Percentiles rank a stretch among this genome's conserved stretches.
Evolutionary conservation across 2,888 invertebrate genomes (phyloP).

Genomic region (Drosophila pseudotakahashii): DNA sequence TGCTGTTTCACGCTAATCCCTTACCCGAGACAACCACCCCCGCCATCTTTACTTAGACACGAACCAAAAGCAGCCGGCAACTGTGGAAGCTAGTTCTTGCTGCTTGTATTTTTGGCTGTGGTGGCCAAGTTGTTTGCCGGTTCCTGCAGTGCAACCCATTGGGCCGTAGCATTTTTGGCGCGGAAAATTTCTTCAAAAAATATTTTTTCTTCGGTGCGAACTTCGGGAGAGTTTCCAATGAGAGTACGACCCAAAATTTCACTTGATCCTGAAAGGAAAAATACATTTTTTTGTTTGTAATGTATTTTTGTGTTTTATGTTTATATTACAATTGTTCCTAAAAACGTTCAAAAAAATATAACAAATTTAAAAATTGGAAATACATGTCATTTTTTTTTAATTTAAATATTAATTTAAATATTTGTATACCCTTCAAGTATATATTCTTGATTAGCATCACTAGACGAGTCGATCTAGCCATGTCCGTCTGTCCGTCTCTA

Average conservation of each 20-base stretch:
- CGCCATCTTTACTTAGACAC: constrained; percentile 23
- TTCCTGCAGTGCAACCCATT: constrained; percentile 86
- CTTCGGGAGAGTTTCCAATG: constrained; percentile 85
- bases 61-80: constrained; percentile 19
- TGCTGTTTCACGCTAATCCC: neutral
- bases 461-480: too few relatives aligned
- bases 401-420: too few relatives aligned
- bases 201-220: constrained; percentile 85
- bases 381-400: too few relatives aligned
- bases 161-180: constrained; percentile 86
- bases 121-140: constrained; percentile 59
- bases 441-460: too few relatives aligned
- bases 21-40: constrained; percentile 19
- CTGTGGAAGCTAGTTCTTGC: constrained; percentile 50
- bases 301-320: too few relatives aligned
- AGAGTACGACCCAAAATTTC: constrained; percentile 85
- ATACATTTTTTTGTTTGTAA: too few relatives aligned
- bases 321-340: too few relatives aligned
- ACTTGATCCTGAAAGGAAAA: constrained; percentile 84
- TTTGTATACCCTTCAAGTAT: too few relatives aligned
- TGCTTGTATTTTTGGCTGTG: constrained; percentile 59
- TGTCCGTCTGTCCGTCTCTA: too few relatives aligned
- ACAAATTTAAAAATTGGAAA: too few relatives aligned
- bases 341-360: too few relatives aligned
- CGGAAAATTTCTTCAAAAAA: constrained; percentile 86